Percentiles rank a stretch among this genome's conserved stretches.
phyloP scores from a whole-genome alignment of 2,888 invertebrate genomes.

The Hyalella azteca region DNA sequence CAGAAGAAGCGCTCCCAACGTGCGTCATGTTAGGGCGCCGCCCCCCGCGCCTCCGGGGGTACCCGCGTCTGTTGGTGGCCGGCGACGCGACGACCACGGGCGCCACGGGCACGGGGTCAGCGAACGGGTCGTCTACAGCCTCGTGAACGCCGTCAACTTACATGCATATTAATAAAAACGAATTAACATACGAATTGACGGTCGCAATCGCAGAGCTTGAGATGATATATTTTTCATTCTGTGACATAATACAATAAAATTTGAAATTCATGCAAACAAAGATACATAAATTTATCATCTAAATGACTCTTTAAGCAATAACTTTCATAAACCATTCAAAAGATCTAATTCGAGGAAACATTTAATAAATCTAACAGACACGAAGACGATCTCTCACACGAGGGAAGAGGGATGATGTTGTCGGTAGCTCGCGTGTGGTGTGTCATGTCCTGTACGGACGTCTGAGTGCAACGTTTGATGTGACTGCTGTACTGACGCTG shows the following conservation, averaged over 20 bases:
- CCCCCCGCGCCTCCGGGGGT: constrained; percentile 44
- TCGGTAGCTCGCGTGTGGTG: constrained; percentile 5
- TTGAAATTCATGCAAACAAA: no score
- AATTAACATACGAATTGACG: no score
- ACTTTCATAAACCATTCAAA: no score
- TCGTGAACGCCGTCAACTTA: constrained; percentile 37
- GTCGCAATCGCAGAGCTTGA: no score
- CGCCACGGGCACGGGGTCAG: constrained; percentile 48
- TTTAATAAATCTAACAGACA: no score
- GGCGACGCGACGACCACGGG: constrained; percentile 8
- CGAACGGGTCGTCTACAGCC: constrained; percentile 55
- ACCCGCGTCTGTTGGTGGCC: constrained; percentile 31
- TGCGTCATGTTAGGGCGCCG: constrained; percentile 39
- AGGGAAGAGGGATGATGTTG: not conserved
- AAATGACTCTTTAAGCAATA: no score
- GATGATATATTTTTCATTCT: no score
- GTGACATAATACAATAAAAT: no score
- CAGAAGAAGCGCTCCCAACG: constrained; percentile 14
- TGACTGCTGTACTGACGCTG: constrained; percentile 56
- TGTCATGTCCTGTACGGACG: constrained; percentile 52
- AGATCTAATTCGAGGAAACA: no score
- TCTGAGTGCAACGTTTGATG: constrained; percentile 53
- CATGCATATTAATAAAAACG: no score
- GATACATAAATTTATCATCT: no score
- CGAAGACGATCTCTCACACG: no score